A percentile compares a stretch with the other conserved stretches of the same genome.
Conservation (phyloP, 2,888 invertebrate genomes). For the Octonoba sinensis region DNA sequence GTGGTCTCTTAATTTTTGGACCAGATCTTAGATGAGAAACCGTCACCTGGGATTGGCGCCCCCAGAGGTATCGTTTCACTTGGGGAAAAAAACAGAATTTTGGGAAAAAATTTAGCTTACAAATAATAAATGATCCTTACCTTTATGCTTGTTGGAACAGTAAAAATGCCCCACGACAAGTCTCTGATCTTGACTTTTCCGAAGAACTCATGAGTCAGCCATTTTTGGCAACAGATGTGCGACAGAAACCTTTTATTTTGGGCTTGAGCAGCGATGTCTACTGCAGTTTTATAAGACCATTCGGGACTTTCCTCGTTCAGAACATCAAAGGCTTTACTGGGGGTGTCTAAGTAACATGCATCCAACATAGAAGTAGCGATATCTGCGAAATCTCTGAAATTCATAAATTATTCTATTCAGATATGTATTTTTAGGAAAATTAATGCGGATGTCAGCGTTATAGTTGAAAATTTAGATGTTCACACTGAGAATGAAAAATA, state of each 20-base stretch:
- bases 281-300: slow-evolving; percentile 70
- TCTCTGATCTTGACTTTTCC: slow-evolving; percentile 71
- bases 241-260: slow-evolving; percentile 72
- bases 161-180: slow-evolving; percentile 69
- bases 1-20: too few species aligned
- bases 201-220: slow-evolving; percentile 72
- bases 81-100: neutral
- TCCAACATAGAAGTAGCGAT: slow-evolving; percentile 69
- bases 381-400: slow-evolving; percentile 67
- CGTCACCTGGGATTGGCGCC: too few species aligned
- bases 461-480: too few species aligned
- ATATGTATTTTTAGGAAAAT: too few species aligned
- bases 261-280: slow-evolving; percentile 71
- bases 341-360: slow-evolving; percentile 69
- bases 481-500: too few species aligned
- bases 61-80: too few species aligned
- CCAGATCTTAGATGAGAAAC: too few species aligned
- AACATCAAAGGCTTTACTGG: slow-evolving; percentile 70
- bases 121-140: slow-evolving; percentile 65
- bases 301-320: slow-evolving; percentile 70
- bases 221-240: slow-evolving; percentile 74
- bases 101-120: too few species aligned
- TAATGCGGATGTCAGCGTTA: too few species aligned
- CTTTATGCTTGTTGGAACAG: slow-evolving; percentile 70
- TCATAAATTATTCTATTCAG: neutral